Evolutionary conservation across 2,113 vertebrate genomes (phyloP).

Genomic region (Notothenia rossii): DNA sequence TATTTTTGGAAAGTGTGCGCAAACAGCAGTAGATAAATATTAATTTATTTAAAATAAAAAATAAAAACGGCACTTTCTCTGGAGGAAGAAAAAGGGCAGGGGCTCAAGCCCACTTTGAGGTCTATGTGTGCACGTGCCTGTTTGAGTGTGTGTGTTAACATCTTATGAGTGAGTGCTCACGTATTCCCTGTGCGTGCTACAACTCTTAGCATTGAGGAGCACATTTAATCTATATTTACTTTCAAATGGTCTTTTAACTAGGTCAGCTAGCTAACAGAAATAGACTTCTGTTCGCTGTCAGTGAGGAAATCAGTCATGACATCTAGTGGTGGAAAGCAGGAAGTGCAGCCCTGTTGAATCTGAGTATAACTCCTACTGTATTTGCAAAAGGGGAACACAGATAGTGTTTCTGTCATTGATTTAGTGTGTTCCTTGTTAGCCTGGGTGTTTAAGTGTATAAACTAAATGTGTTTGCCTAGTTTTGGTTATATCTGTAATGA

Average conservation of each 20-base stretch:
- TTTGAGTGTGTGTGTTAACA: constrained; percentile 3
- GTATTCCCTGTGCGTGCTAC: constrained; percentile 43
- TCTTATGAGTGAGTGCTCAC: constrained; percentile 24
- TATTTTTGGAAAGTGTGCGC: no score
- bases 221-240: constrained; percentile 80
- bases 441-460: background rate
- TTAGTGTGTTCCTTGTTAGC: background rate
- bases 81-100: no score
- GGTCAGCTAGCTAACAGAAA: constrained; percentile 78
- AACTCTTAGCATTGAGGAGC: constrained; percentile 63
- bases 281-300: constrained; percentile 42
- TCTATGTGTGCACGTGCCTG: background rate
- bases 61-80: no score
- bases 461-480: background rate
- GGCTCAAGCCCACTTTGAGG: no score
- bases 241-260: constrained; percentile 80
- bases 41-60: no score
- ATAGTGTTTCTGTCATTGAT: background rate
- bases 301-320: constrained; percentile 46
- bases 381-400: background rate
- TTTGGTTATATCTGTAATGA: background rate
- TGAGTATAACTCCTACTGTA: background rate
- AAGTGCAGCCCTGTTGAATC: constrained; percentile 29
- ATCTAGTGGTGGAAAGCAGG: constrained; percentile 68
- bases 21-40: no score